phyloP scores from a whole-genome alignment of 2,797 vertebrate species.

The Hemitrygon akajei region DNA sequence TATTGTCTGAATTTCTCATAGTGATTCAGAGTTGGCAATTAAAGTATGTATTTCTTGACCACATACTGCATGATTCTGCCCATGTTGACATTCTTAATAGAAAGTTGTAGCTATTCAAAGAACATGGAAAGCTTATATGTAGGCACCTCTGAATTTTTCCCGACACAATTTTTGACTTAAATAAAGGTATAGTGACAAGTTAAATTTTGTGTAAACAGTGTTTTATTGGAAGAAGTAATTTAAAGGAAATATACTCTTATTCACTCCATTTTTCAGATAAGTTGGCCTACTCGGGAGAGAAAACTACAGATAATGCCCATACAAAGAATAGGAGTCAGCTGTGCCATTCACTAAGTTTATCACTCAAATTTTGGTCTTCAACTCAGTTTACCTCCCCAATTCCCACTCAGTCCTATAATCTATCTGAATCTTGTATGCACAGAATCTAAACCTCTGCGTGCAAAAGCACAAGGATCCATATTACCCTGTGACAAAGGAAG shows the following conservation, averaged over 20 bases:
- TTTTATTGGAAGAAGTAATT: slow-evolving; percentile 15
- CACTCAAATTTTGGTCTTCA: no score
- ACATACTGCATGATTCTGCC: slow-evolving; percentile 68
- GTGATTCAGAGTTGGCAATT: slow-evolving; percentile 35
- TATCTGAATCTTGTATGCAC: no score
- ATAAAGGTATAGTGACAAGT: slow-evolving; percentile 36
- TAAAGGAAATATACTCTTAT: neutral
- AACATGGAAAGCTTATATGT: slow-evolving; percentile 34
- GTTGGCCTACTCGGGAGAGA: neutral
- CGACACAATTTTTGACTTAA: slow-evolving; percentile 35
- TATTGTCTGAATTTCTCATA: slow-evolving; percentile 30
- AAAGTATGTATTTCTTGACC: slow-evolving; percentile 36
- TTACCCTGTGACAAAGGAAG: no score
- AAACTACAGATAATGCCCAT: neutral
- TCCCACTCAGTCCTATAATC: no score
- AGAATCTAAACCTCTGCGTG: no score
- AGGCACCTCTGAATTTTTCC: slow-evolving; percentile 34
- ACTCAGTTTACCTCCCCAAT: no score
- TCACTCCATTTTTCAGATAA: neutral
- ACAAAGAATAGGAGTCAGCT: no score
- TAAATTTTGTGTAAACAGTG: neutral
- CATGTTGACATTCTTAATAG: slow-evolving; percentile 85
- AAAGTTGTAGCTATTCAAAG: slow-evolving; percentile 44
- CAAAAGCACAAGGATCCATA: no score
- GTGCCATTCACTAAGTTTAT: no score